phyloP scores from a whole-genome alignment of 2,888 invertebrate species.

The Griposia aprilina region DNA sequence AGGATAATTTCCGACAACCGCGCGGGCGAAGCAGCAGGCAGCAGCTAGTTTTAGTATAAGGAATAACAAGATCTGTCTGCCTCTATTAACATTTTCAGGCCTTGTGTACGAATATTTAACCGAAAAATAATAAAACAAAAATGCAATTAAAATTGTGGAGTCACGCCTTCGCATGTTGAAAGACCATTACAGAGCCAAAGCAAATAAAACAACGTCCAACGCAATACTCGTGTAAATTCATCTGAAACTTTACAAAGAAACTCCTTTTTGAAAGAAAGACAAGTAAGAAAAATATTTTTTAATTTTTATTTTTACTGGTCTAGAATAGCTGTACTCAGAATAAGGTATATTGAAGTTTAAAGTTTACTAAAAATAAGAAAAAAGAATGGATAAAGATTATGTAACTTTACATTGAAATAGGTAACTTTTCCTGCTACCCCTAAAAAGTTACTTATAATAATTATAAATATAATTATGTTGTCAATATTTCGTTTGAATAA shows the following conservation, averaged over 20 bases:
- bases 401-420: not conserved
- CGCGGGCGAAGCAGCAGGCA: too few relatives aligned
- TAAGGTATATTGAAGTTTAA: not conserved
- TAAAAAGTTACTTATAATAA: not conserved
- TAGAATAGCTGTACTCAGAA: not conserved
- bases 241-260: conserved; percentile 38
- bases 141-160: conserved; percentile 61
- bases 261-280: not conserved
- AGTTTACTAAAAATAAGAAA: not conserved
- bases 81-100: conserved; percentile 1
- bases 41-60: not conserved
- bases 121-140: conserved; percentile 64
- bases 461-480: not conserved
- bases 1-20: too few relatives aligned
- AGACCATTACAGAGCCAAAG: conserved; percentile 45
- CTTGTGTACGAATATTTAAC: conserved; percentile 57
- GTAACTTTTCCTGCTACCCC: too few relatives aligned
- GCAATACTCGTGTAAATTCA: conserved; percentile 44
- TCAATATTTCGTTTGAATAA: not conserved
- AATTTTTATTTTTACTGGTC: not conserved
- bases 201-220: conserved; percentile 57
- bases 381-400: not conserved
- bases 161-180: conserved; percentile 56
- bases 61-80: not conserved
- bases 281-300: too few relatives aligned